Evolutionary conservation across 2,888 invertebrate species (phyloP), one percentile per base, ranked within the genome.

Genomic region (Sinelater perroti): DNA sequence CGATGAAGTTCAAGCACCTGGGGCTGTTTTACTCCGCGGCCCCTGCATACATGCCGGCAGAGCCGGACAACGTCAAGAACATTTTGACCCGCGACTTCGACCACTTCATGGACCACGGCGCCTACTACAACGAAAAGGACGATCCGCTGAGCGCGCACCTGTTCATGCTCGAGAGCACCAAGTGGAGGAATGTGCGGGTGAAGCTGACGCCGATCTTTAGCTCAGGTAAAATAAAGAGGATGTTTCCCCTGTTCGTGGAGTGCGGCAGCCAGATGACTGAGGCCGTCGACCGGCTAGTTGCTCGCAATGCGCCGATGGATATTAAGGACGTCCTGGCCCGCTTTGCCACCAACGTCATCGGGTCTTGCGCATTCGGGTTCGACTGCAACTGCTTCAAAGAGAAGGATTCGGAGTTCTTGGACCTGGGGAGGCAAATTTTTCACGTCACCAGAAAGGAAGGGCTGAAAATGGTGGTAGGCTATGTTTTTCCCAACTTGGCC

Each of bases 91-190:
- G 80, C 60, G 85, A 86, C 64, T 87, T 85, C 57, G 74, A 74
- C 1, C 75, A 82, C 67, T 87, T 87, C 56, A 81, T 82, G 69
- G 84, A 86, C 52, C 82, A 85, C 30, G 86, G 85, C 0, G n/a
- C 16, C 4, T 42, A 40, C n/a, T 18, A 10, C n/a, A 51, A 51
- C n/a, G 40, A 42, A 16, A 31, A 73, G 82, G 10, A 82, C 81
- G 66, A 86, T 70, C 83, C 82, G 0, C 59, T 86, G 16, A 80
- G 83, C 0, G 82, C 77, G 0, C 83, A 83, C 67, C 69, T 87
- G 1, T 84, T 87, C 61, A 75, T 80, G 56, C 67, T 82, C 28
- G 76, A 76, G 26, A 84, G 83, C 0, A 74, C 80, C 7, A 75
- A 79, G 16, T 89, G 89, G 88, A 85, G 81, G 63, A 78, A 75